Percentiles rank a stretch among this genome's conserved stretches.
Conservation (phyloP, 2,797 vertebrate species). For the Vespertilio murinus region DNA sequence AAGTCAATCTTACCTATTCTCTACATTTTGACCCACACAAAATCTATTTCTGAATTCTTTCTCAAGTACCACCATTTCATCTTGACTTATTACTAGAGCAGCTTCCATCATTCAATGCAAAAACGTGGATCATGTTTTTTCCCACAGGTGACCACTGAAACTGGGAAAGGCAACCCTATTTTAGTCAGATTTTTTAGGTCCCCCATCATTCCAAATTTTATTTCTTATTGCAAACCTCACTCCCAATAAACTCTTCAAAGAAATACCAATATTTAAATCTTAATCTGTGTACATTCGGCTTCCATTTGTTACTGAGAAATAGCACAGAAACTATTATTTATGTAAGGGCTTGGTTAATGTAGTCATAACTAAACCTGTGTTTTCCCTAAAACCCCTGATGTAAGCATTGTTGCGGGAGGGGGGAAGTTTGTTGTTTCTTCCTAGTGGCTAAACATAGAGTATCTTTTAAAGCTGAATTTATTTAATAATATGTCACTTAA, state of each 20-base stretch:
- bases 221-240: neutral
- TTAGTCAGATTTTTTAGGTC: neutral
- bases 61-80: neutral
- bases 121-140: no score
- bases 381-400: neutral
- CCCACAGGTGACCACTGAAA: neutral
- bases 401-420: accelerated
- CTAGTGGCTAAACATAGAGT: neutral
- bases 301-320: neutral
- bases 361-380: neutral
- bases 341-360: neutral
- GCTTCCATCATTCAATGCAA: neutral
- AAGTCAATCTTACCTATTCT: neutral
- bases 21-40: neutral
- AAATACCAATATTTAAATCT: neutral
- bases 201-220: neutral
- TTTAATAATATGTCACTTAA: neutral
- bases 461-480: neutral
- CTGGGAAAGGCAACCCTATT: neutral
- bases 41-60: neutral
- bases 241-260: neutral
- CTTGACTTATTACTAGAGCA: no score
- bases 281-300: neutral
- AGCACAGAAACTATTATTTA: neutral
- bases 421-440: neutral